Conservation (phyloP, 2,888 invertebrate species). For the Zelleria hepariella region DNA sequence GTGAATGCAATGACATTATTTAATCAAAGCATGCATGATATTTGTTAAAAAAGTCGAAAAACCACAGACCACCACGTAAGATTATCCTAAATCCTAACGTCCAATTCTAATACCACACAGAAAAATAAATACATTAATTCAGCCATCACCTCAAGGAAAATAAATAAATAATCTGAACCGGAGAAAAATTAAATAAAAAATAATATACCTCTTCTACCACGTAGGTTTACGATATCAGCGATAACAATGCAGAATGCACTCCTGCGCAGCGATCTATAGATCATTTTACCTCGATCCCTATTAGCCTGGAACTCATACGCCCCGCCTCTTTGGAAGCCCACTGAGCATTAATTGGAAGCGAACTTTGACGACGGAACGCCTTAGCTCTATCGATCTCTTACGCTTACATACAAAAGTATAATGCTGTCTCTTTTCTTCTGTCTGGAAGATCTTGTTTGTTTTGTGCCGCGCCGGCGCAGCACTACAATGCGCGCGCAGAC, state of each 20-base stretch:
- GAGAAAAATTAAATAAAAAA: neutral
- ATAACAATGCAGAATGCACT: conserved; percentile 60
- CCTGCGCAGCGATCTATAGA: conserved; percentile 60
- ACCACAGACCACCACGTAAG: neutral
- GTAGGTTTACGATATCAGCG: conserved; percentile 47
- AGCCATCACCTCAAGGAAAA: neutral
- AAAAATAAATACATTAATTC: conserved; percentile 23
- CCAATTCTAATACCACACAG: neutral
- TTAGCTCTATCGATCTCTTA: conserved; percentile 34
- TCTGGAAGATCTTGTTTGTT: conserved; percentile 35
- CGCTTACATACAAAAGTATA: conserved; percentile 12
- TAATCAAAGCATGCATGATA: too few relatives aligned
- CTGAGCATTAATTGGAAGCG: conserved; percentile 68
- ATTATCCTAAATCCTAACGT: neutral
- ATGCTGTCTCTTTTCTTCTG: conserved; percentile 19
- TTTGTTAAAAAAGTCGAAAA: neutral
- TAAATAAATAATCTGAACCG: conserved; percentile 47
- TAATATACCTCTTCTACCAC: neutral
- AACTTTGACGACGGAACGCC: conserved; percentile 58
- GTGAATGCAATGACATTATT: too few relatives aligned
- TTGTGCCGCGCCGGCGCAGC: conserved; percentile 40
- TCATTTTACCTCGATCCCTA: conserved; percentile 67
- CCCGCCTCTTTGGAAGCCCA: conserved; percentile 64
- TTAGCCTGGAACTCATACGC: conserved; percentile 55
- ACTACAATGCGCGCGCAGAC: conserved; percentile 49